Evolutionary conservation across 2,888 invertebrate species (phyloP).

Genomic region (Pollenia amentaria): DNA sequence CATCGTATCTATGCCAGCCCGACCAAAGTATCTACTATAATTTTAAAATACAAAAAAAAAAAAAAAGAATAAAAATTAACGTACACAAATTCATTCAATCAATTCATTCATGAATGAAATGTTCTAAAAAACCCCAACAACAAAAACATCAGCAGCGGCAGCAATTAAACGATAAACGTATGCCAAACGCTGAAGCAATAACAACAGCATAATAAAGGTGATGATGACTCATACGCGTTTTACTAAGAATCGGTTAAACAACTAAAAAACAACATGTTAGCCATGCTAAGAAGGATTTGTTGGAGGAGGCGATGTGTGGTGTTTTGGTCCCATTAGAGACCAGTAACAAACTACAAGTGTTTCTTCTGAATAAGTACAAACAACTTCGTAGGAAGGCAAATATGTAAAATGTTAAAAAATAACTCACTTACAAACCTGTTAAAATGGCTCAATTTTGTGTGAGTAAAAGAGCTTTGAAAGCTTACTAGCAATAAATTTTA

Average conservation of each 20-base stretch:
- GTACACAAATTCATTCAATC: conserved; percentile 47
- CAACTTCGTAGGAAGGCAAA: conserved; percentile 19
- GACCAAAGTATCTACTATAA: conserved; percentile 17
- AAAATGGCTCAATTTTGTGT: conserved; percentile 37
- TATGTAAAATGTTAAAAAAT: not conserved
- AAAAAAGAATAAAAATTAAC: not conserved
- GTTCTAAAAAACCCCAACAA: conserved; percentile 35
- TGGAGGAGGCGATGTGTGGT: conserved; percentile 30
- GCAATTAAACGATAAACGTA: conserved; percentile 45
- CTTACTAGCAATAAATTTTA: conserved; percentile 5
- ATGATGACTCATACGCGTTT: conserved; percentile 71
- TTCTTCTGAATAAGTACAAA: conserved; percentile 3
- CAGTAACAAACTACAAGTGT: conserved; percentile 57
- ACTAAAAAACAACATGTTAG: conserved; percentile 41
- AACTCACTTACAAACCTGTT: not conserved
- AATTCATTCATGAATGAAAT: conserved; percentile 70
- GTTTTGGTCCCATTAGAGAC: conserved; percentile 41
- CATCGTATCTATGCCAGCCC: conserved; percentile 8
- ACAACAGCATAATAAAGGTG: conserved; percentile 23
- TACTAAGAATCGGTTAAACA: conserved; percentile 67
- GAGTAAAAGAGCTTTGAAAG: conserved; percentile 48
- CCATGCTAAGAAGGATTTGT: conserved; percentile 10
- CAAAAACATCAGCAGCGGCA: conserved; percentile 24
- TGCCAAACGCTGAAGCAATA: conserved; percentile 35
- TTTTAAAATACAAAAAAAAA: conserved; percentile 5